Evolutionary conservation across 2,113 vertebrate genomes (phyloP).

Genomic region (Syngnathus scovelli): DNA sequence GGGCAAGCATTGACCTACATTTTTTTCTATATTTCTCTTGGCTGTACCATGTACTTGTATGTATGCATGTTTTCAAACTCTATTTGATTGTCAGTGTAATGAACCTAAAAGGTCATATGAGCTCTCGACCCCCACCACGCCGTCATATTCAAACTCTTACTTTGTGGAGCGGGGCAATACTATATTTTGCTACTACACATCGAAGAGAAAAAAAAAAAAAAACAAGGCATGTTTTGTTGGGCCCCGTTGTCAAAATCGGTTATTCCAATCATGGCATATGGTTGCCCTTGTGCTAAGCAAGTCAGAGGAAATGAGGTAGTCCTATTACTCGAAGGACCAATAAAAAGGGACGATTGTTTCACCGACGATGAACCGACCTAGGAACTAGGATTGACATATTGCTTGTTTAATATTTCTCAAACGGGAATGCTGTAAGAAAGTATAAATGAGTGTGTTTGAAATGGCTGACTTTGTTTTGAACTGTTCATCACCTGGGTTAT

Average conservation of each 20-base stretch:
- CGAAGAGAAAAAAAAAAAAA: conserved; percentile 22
- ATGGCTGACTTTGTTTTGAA: neutral
- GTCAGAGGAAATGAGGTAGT: conserved; percentile 76
- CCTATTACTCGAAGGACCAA: conserved; percentile 53
- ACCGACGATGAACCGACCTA: conserved; percentile 18
- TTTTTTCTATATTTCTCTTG: too few relatives aligned
- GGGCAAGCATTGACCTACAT: neutral
- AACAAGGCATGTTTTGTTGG: conserved; percentile 70
- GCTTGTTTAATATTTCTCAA: neutral
- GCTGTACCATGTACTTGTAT: neutral
- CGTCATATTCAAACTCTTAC: conserved; percentile 15
- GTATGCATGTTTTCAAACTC: conserved; percentile 30
- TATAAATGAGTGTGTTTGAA: neutral
- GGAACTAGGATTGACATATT: neutral
- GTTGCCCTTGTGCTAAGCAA: conserved; percentile 44
- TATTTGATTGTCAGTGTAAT: conserved; percentile 37
- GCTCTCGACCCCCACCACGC: conserved; percentile 12
- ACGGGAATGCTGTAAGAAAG: neutral
- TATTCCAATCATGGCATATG: conserved; percentile 69
- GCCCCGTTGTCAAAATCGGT: conserved; percentile 54
- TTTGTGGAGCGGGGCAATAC: conserved; percentile 14
- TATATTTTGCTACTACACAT: conserved; percentile 37
- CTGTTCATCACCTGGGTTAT: neutral
- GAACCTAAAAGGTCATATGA: conserved; percentile 33
- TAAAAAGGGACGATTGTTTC: conserved; percentile 73